Base-by-base conservation (phyloP, 2,113 vertebrate species). In the Istiophorus platypterus region DNA sequence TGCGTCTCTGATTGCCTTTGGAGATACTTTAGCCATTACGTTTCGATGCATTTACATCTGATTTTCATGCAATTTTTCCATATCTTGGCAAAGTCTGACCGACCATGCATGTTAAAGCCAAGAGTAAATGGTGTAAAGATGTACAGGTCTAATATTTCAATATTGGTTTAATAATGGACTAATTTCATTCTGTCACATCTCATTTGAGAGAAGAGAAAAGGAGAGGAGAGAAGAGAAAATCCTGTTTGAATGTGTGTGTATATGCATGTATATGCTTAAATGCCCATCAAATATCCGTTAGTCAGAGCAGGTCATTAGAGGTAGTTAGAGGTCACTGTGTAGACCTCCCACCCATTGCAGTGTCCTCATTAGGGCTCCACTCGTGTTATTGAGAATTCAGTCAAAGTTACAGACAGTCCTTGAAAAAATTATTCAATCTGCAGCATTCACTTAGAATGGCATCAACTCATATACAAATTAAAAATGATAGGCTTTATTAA, bases 221-320 rank as follows among this genome's bases (percentile, higher is more conserved):
- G 12, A 27, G 11, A 58, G 6, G 3, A 24, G 13, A 26, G 22
- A 39, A 54, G 42, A 4, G 29, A 31, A 54, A 41, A 64, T 58
- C 15, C 17, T 39, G 27, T 52, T 15, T 20, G 24, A 7, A 11
- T 41, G 51, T 22, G 27, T 22, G 27, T 74, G 15, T 24, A 12
- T 61, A 15, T 75, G 11, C 54, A 7, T 62, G 58, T 62, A 56
- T 68, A 31, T 52, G 34, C 47, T 63, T 67, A 42, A 72, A 71
- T 42, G 45, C 31, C 10, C 29, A 65, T 85, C 39, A 76, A 72
- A 65, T 24, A 69, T 42, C 77, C 72, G 84, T 86, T 84, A 71
- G 61, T 42, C 31, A 58, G 84, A 54, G 34, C 58, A 56, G 73
- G 80, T 80, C 80, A 78, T 67, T n/a, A 27, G 47, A 56, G 73